A percentile compares a stretch with the other conserved stretches of the same genome.
phyloP scores from a whole-genome alignment of 2,888 invertebrate genomes.

The Ctena decussata region DNA sequence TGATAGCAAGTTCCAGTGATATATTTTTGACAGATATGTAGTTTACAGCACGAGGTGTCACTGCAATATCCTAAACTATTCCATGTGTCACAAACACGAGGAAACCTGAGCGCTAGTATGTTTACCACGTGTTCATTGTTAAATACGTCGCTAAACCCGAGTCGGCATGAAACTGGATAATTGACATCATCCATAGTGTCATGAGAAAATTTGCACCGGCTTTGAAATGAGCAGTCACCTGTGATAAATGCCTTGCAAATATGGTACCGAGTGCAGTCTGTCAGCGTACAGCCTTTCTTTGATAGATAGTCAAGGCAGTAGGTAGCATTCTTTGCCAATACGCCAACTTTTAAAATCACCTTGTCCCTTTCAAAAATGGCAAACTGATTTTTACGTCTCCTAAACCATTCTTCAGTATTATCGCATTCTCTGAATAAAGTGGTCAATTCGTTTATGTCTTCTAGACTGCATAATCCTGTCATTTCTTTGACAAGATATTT shows the following conservation, averaged over 20 bases:
- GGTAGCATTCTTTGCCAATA: slow-evolving; percentile 3
- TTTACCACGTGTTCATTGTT: slow-evolving; percentile 44
- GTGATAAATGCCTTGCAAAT: slow-evolving; percentile 7
- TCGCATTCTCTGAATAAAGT: neutral
- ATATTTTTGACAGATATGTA: slow-evolving; percentile 65
- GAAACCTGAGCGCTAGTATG: slow-evolving; percentile 35
- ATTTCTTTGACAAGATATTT: slow-evolving; percentile 21
- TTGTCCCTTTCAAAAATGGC: slow-evolving; percentile 41
- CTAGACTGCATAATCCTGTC: neutral
- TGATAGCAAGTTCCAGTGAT: slow-evolving; percentile 52
- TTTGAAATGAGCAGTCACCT: slow-evolving; percentile 42
- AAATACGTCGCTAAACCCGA: slow-evolving; percentile 46
- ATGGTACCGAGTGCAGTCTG: neutral
- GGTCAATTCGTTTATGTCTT: neutral
- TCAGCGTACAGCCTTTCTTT: neutral
- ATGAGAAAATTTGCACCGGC: slow-evolving; percentile 52
- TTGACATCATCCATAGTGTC: slow-evolving; percentile 47
- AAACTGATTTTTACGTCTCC: slow-evolving; percentile 25
- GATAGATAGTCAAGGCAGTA: slow-evolving; percentile 32
- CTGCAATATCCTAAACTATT: slow-evolving; percentile 36
- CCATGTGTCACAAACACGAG: slow-evolving; percentile 53
- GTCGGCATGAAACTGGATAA: slow-evolving; percentile 28
- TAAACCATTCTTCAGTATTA: slow-evolving; percentile 38
- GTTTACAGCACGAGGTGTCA: slow-evolving; percentile 33
- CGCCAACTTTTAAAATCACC: neutral